Percentiles rank a stretch among this genome's conserved stretches.
These are phyloP conservation scores for Pagetopsis macropterus DNA, from an alignment of 2,797 vertebrate genomes.

Conservation along the genomic window DNA sequence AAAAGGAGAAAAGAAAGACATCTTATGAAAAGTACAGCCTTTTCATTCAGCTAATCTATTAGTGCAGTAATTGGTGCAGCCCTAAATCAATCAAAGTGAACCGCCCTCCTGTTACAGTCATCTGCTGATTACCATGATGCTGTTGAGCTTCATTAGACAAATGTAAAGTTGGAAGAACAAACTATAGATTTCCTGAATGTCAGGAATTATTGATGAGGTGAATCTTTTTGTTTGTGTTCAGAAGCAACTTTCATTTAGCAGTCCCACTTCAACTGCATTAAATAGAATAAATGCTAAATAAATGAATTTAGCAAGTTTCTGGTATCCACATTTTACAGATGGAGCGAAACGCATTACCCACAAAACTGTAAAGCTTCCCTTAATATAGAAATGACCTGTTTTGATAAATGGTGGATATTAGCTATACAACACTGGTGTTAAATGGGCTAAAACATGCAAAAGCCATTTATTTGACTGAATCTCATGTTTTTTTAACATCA, in stretches of 20 bases:
- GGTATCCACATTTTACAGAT: constrained; percentile 3
- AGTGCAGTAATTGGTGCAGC: too few relatives aligned
- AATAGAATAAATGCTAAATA: neutral
- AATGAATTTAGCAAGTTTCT: neutral
- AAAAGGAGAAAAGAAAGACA: too few relatives aligned
- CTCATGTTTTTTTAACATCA: neutral
- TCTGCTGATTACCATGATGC: neutral
- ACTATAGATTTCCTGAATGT: fast-evolving
- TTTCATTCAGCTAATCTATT: too few relatives aligned
- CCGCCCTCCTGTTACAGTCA: neutral
- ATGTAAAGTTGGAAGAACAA: neutral
- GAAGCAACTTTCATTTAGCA: neutral
- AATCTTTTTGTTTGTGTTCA: neutral
- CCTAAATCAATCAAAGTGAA: constrained; percentile 12
- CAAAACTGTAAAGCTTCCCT: neutral
- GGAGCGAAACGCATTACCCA: neutral
- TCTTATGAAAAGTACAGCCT: too few relatives aligned
- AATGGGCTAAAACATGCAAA: constrained; percentile 32
- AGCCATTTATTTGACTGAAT: constrained; percentile 26
- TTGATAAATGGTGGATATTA: neutral
- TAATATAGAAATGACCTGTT: neutral
- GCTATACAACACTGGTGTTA: neutral
- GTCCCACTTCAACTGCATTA: neutral
- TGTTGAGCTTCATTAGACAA: neutral
- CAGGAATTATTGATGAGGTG: neutral